phyloP scores from a whole-genome alignment of 2,113 vertebrate species.

The Polypterus bichir region DNA sequence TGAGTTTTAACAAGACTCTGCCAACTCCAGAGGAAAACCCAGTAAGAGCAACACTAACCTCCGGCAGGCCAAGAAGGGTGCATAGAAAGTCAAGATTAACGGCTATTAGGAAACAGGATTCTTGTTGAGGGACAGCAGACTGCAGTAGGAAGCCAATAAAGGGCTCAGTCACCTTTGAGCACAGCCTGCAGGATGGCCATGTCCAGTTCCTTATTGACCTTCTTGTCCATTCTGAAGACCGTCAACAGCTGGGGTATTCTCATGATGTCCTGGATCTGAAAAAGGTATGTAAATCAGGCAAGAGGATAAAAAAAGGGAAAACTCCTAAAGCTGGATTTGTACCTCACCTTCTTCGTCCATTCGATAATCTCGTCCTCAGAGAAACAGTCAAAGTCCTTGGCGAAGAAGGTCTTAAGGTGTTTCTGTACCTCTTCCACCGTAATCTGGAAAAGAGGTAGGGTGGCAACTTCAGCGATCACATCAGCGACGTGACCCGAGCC shows the following conservation, averaged over 20 bases:
- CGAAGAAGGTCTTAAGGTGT: constrained; percentile 60
- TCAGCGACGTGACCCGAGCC: constrained; percentile 86
- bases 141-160: too few species aligned
- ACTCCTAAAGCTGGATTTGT: too few species aligned
- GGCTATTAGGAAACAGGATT: too few species aligned
- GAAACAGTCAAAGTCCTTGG: constrained; percentile 56
- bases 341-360: constrained; percentile 83
- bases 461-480: constrained; percentile 72
- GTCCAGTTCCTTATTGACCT: constrained; percentile 67
- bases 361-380: constrained; percentile 50
- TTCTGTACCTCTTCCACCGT: constrained; percentile 59
- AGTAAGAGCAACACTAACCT: too few species aligned
- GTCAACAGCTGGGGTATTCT: constrained; percentile 67
- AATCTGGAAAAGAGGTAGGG: constrained; percentile 49
- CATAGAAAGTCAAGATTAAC: too few species aligned
- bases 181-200: constrained; percentile 87
- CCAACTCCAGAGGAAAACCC: too few species aligned
- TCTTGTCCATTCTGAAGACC: constrained; percentile 67
- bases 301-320: not conserved
- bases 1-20: too few species aligned
- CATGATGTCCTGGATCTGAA: constrained; percentile 88
- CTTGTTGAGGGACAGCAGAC: too few species aligned
- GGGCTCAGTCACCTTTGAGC: constrained; percentile 64
- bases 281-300: not conserved
- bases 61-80: too few species aligned